Percentiles rank a stretch among this genome's conserved stretches.
Evolutionary conservation across 2,113 vertebrate genomes (phyloP).

Genomic region (Grus americana): DNA sequence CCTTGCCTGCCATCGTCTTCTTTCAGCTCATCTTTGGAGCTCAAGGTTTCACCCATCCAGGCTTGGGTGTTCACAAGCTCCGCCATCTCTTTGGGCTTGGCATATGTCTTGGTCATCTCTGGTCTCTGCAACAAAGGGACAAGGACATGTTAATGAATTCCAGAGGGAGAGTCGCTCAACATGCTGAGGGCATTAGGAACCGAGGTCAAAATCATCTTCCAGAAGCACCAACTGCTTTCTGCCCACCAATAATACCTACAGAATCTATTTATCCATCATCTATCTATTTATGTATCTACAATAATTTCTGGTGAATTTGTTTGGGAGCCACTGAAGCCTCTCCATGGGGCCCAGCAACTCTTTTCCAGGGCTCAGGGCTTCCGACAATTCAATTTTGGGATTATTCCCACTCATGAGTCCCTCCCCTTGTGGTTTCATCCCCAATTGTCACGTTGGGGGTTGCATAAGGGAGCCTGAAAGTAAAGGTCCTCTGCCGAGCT

Average conservation of each 20-base stretch:
- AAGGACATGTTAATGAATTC: rapidly evolving
- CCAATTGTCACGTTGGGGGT: rapidly evolving
- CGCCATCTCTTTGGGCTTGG: constrained; percentile 78
- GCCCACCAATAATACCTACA: not conserved
- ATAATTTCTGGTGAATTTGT: rapidly evolving
- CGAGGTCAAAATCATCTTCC: not conserved
- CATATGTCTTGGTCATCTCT: constrained; percentile 84
- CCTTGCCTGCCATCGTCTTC: constrained; percentile 76
- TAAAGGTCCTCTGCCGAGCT: not conserved
- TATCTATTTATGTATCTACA: not conserved
- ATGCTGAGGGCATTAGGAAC: rapidly evolving
- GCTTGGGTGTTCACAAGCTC: constrained; percentile 81
- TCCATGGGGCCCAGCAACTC: not conserved
- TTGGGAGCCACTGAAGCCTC: rapidly evolving
- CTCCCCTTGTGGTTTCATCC: rapidly evolving
- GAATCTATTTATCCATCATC: not conserved
- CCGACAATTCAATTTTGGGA: rapidly evolving
- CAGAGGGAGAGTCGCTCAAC: rapidly evolving
- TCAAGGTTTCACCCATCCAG: constrained; percentile 83
- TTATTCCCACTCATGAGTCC: not conserved
- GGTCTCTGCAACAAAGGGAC: constrained; percentile 68
- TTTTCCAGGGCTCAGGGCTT: not conserved
- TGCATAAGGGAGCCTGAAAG: not conserved
- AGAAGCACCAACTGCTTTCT: rapidly evolving
- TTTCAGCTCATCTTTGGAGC: constrained; percentile 81